Base-by-base conservation (phyloP, 2,888 invertebrate species). In the Ommatoiulus sabulosus region DNA sequence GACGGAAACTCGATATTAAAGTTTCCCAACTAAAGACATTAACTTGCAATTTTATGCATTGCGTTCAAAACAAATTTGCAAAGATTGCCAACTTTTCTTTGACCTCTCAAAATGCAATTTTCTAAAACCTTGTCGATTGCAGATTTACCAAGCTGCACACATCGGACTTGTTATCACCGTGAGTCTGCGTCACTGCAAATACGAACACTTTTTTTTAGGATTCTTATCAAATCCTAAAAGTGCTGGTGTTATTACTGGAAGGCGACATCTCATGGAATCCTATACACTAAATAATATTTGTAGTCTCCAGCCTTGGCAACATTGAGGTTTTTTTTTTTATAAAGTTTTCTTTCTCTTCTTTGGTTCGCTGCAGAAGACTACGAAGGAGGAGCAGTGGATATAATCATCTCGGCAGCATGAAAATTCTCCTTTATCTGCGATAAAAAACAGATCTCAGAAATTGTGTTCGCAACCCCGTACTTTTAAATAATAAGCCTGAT, bases 401-500 rank as follows among this genome's bases (percentile, higher is more conserved):
- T 72, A 72, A 7, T 72, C 72, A 72, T 72, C 72, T 72, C 24
- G 72, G n/a, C 72, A 72, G 20, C 0, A n/a, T 3, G 72, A 72
- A 24, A 72, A 72, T 72, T 24, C 72, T 8, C 72, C 72, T 20
- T 24, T n/a, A n/a, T 63, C 63, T 63, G 20, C 7, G 63, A 17
- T 63, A n/a, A 63, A n/a, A 52, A 17, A 4, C 57, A 17, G 12
- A 57, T 10, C 57, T 57, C 17, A 57, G 17, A 57, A 57, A 12
- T 48, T 57, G 15, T 57, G 15, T 57, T 2, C 35, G 35, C 12
- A 48, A 2, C 7, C 12, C 5, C 17, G 7, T 35, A 63, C n/a
- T 63, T 63, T 63, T 63, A 63, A 63, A 63, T 63, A 63, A 63
- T 63, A 63, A n/a, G 63, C 63, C 17, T n/a, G 17, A 63, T 63